Evolutionary conservation across 2,888 invertebrate genomes (phyloP).

Genomic region (Ganaspis brasiliensis): DNA sequence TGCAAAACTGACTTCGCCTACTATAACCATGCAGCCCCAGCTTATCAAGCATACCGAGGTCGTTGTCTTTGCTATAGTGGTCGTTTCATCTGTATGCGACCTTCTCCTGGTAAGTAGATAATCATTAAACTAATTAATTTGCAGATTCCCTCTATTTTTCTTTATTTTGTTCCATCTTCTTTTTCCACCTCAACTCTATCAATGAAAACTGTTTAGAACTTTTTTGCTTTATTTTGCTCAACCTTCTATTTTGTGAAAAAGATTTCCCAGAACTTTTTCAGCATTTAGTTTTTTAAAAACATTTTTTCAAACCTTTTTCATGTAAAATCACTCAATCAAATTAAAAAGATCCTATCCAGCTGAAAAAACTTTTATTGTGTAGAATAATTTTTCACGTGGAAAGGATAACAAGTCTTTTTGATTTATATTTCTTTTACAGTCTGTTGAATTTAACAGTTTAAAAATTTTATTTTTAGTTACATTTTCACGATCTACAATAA

Average conservation of each 20-base stretch:
- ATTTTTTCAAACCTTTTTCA: no score
- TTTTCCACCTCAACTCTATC: neutral
- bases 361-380: no score
- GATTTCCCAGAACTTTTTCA: neutral
- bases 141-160: neutral
- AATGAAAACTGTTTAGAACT: neutral
- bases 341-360: no score
- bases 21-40: conserved; percentile 94
- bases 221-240: neutral
- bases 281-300: neutral
- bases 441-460: no score
- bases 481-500: no score
- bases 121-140: conserved; percentile 21
- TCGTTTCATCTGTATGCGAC: conserved; percentile 95
- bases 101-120: conserved; percentile 84
- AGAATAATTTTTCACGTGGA: no score
- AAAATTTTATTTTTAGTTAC: no score
- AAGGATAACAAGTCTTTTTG: no score
- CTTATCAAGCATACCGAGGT: conserved; percentile 94
- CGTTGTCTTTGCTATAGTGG: conserved; percentile 95
- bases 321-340: no score
- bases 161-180: neutral
- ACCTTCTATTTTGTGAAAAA: neutral
- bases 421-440: no score
- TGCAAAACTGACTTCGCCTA: conserved; percentile 94